Evolutionary conservation across 2,113 vertebrate genomes (phyloP).

Genomic region (Mugil cephalus): DNA sequence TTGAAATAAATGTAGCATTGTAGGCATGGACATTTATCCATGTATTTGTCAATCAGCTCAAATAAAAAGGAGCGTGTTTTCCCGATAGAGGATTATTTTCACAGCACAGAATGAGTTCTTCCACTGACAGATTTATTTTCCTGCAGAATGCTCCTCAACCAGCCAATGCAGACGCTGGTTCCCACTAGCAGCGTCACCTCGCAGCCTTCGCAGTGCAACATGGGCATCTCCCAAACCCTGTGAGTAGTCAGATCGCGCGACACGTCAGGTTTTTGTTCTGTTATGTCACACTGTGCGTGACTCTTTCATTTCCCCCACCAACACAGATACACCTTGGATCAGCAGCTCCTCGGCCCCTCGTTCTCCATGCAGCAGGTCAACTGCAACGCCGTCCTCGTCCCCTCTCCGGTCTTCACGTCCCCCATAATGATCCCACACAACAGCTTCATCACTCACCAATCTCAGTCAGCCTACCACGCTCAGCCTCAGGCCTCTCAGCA

Average conservation of each 20-base stretch:
- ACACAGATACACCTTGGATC: slow-evolving; percentile 85
- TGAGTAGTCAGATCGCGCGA: slow-evolving; percentile 48
- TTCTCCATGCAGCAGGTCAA: slow-evolving; percentile 82
- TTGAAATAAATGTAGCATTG: too few relatives aligned
- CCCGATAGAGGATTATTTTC: not conserved
- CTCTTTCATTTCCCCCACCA: not conserved
- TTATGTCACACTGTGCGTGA: slow-evolving; percentile 19
- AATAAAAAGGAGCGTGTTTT: too few relatives aligned
- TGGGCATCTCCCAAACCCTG: slow-evolving; percentile 82
- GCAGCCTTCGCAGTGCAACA: slow-evolving; percentile 83
- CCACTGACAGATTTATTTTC: slow-evolving; percentile 31
- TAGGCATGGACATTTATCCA: too few relatives aligned
- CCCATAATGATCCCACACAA: slow-evolving; percentile 85
- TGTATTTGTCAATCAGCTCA: too few relatives aligned
- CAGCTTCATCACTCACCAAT: slow-evolving; percentile 80
- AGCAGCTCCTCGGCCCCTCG: slow-evolving; percentile 79
- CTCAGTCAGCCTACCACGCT: slow-evolving; percentile 76
- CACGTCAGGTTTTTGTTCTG: not conserved
- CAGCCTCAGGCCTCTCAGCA: slow-evolving; percentile 80
- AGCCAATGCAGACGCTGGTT: slow-evolving; percentile 83
- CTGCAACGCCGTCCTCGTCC: slow-evolving; percentile 78
- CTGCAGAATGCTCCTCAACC: slow-evolving; percentile 86
- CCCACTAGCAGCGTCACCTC: slow-evolving; percentile 77
- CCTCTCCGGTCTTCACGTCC: slow-evolving; percentile 80
- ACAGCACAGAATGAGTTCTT: not conserved